phyloP scores from a whole-genome alignment of 2,797 vertebrate species.

The Trachops cirrhosus region DNA sequence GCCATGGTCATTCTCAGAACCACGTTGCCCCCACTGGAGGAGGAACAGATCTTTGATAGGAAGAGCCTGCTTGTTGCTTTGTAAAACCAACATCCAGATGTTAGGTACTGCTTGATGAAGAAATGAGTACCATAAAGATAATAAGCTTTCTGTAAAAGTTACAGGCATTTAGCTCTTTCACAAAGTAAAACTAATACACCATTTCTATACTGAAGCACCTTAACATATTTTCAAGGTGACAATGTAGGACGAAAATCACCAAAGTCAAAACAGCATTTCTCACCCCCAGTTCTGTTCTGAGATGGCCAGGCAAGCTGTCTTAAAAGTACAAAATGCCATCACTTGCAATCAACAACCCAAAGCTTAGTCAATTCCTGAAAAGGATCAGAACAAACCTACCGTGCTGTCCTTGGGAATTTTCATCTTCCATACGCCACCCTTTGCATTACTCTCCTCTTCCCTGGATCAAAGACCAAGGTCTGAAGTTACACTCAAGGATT shows the following conservation, averaged over 20 bases:
- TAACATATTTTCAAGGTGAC: background rate
- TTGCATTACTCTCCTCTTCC: conserved; percentile 98
- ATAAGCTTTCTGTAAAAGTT: background rate
- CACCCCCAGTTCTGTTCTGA: background rate
- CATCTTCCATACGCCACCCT: conserved; percentile 98
- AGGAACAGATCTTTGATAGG: background rate
- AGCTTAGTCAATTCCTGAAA: background rate
- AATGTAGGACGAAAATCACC: background rate
- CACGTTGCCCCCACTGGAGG: background rate
- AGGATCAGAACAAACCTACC: conserved; percentile 81
- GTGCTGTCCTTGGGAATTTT: conserved; percentile 96
- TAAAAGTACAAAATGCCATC: background rate
- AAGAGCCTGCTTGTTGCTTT: background rate
- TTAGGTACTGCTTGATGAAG: background rate
- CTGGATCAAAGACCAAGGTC: conserved; percentile 79
- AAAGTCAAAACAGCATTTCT: background rate
- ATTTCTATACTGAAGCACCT: background rate
- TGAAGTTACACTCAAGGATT: background rate
- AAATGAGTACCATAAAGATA: background rate
- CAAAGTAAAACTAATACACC: background rate
- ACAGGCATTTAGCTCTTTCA: background rate
- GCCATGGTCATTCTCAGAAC: background rate
- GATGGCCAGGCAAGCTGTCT: background rate
- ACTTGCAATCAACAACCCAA: background rate
- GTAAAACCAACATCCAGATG: background rate